Conservation (phyloP, 2,888 invertebrate genomes). For the Heliconius cydno region DNA sequence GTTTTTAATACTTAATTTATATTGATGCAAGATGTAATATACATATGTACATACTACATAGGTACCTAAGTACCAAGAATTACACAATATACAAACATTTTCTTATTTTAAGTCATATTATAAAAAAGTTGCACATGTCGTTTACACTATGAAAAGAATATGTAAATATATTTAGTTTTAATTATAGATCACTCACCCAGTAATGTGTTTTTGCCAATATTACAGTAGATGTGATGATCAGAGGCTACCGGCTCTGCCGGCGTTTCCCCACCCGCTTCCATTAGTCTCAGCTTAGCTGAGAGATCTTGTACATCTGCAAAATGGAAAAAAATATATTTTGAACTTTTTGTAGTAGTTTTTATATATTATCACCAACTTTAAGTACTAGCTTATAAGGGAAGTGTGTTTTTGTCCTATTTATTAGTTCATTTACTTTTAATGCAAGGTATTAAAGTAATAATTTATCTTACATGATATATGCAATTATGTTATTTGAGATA, state of each 20-base stretch:
- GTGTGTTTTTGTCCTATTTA: neutral
- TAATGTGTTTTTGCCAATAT: slow-evolving; percentile 73
- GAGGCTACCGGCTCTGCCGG: slow-evolving; percentile 68
- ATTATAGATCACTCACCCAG: slow-evolving; percentile 58
- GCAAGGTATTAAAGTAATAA: neutral
- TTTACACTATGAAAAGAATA: neutral
- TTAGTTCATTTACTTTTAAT: neutral
- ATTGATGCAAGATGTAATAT: slow-evolving; percentile 32
- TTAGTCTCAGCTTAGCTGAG: slow-evolving; percentile 87
- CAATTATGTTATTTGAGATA: neutral
- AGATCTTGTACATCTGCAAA: slow-evolving; percentile 88
- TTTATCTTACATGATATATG: neutral
- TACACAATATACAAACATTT: no score
- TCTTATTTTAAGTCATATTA: no score
- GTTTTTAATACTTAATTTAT: slow-evolving; percentile 23
- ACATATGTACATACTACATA: neutral
- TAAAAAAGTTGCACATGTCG: no score
- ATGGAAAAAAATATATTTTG: slow-evolving; percentile 40
- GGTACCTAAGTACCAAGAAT: neutral
- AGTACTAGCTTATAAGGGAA: neutral
- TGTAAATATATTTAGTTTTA: neutral
- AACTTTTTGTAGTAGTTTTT: neutral
- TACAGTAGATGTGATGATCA: slow-evolving; percentile 79
- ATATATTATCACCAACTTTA: neutral
- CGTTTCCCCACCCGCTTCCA: slow-evolving; percentile 79